Evolutionary conservation across 2,888 invertebrate genomes (phyloP), one percentile per base, ranked within the genome.

Genomic region (Perizoma flavofasciatum): DNA sequence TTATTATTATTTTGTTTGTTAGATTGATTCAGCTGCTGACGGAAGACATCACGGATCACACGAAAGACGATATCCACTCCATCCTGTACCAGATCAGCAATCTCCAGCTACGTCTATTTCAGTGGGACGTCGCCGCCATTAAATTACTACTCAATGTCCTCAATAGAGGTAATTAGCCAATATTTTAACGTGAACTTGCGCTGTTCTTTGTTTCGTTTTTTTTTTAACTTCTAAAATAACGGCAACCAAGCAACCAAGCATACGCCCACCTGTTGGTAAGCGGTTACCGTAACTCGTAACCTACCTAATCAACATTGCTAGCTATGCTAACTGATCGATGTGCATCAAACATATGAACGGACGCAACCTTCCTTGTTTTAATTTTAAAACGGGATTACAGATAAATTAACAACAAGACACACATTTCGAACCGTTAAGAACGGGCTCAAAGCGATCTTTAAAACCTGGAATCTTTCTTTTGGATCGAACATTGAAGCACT

Each of bases 1-100:
- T 22, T 1, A 22, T 22, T 22, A 22, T 22, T 22, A 22, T 22
- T 22, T 22, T 22, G 22, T 22, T 1, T 22, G 22, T 22, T 22
- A 88, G 88, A 52, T 67, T 88, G 0, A 41, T 79, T 0, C 76
- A 82, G 0, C 63, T 88, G 0, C 3, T 88, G 0, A 67, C n/a
- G 0, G 46, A 78, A 0, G 76, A 87, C 40, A 75, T 78, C 0
- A 62, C 78, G 0, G 40, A 58, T 0, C 70, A 73, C 4, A 56
- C 70, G 0, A 73, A 73, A 2, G 83, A 85, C 0, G 86, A 88
- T 0, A 73, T 86, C 0, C 73, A 71, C 3, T 73, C 84, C 0
- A 59, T 82, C 0, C 22, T 88, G 9, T 82, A 79, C 37, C 85
- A 88, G 53, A 78, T 89, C 0, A 86, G 82, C 47, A 79, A 78